Evolutionary conservation across 1,140 invertebrate genomes (phyloP), one percentile per base, ranked within the genome.

Genomic region (Hermatobates lingyangjiaoensis): DNA sequence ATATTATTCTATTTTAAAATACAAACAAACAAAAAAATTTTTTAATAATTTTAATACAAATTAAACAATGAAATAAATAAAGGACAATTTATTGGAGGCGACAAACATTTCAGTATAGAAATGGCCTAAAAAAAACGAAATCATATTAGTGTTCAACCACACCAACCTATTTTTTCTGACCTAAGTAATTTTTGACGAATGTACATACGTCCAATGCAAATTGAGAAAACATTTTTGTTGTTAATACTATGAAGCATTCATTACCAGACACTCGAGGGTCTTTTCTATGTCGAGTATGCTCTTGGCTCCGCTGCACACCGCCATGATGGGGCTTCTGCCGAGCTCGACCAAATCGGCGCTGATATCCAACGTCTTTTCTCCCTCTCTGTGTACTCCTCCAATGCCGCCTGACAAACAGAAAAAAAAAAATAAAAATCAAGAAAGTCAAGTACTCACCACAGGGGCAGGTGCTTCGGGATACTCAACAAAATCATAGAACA

Each of bases 261-360:
- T 72, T 71, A 84, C 88, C 70, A 99, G 68, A 63, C 83, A 95
- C 66, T 99, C 95, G 26, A 99, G 69, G 1, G 94, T 98, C 60
- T 82, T 81, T 1, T 76, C 79, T 60, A 98, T 92, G 64, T 98
- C 95, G 26, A 98, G 70, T 59, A 99, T 98, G 28, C 92, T 94
- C 71, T 99, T 99, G 30, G 95, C 77, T 15, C 95, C 95, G 60
- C 91, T 87, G 55, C 87, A 96, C 1, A 98, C 79, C 12, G 98
- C 91, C 51, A 86, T 76, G 1, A 96, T 77, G 5, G 82, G 79
- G 53, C 81, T 93, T 46, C 79, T 71, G 4, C 90, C 83, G 23
- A 99, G 71, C 67, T 98, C 93, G 10, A 75, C 78, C 18, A 98
- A 71, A 71, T 98, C 95, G 5, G 94, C 89, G 57, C 93, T 98